Base-by-base conservation (phyloP, 2,113 vertebrate genomes). In the Trochalopteron elliotii region DNA sequence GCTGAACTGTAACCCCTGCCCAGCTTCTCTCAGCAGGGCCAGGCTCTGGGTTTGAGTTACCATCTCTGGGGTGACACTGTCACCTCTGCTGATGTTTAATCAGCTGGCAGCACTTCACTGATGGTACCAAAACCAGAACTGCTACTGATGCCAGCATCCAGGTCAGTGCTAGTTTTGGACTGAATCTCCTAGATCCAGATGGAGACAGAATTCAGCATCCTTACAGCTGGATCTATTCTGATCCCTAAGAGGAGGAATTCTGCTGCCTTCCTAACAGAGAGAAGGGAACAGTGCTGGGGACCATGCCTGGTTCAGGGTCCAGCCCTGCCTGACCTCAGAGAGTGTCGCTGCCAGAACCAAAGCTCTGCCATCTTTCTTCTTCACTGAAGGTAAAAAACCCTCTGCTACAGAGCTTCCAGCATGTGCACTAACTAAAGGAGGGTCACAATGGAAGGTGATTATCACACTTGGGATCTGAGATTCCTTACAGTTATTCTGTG, bases 391-490 rank as follows among this genome's bases (percentile, higher is more conserved):
- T 60, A 90, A 95, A 93, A 91, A 80, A 45, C 71, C 8, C 87
- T 61, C 50, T 76, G 81, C 40, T 60, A 60, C 52, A 82, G 49
- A 84, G n/a, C 21, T 86, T 72, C 68, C 39, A 87, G 56, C 77
- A 42, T 74, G 83, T 70, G 77, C 42, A 45, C 23, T 61, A 77
- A 78, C 61, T 60, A 64, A 91, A 96, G 93, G 94, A 91, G 87
- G 82, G 57, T 89, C 94, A 93, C 0, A 23, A 78, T 33, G 81
- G 69, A 85, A 94, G 61, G 83, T 91, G 91, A 94, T 94, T 79
- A 71, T 94, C 91, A 83, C 91, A 82, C 84, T 35, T 79, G 70
- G 57, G 67, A 85, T 93, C 45, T 70, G 63, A 93, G 83, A 65
- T 59, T 83, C 69, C 83, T 92, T 81, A 59, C 39, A 85, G 65